These are phyloP conservation scores for Chaetophractus vellerosus DNA, from an alignment of 2,797 vertebrate species.

Conservation along the genomic window DNA sequence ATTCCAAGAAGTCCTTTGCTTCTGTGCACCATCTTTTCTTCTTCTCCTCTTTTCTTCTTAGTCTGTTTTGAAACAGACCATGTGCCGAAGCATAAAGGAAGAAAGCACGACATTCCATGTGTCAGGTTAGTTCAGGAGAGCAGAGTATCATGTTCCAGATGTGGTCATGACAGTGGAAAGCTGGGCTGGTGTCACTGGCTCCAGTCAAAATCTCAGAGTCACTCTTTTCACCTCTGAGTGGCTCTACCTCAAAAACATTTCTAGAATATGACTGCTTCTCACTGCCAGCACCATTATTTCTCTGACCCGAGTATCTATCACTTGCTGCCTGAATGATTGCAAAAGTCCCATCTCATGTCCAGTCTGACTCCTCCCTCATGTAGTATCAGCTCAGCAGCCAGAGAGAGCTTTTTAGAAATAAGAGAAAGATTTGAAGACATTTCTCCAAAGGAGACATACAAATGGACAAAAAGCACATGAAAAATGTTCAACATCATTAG, in stretches of 20 bases:
- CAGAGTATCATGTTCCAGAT: neutral
- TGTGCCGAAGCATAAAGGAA: neutral
- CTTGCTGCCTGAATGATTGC: fast-evolving
- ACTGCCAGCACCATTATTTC: fast-evolving
- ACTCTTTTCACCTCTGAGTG: neutral
- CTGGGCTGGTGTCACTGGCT: neutral
- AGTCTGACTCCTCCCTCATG: no score
- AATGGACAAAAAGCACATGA: no score
- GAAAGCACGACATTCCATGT: neutral
- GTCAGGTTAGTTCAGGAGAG: neutral
- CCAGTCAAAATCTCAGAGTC: no score
- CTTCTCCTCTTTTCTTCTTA: neutral
- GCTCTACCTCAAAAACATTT: neutral
- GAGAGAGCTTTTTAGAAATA: no score
- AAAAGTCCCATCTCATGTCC: fast-evolving
- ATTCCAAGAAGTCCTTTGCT: neutral
- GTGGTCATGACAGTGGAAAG: neutral
- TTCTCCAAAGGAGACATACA: no score
- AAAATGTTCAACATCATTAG: no score
- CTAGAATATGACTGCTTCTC: neutral
- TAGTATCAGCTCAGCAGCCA: neutral
- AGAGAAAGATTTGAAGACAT: no score
- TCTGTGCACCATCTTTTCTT: neutral
- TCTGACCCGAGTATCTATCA: neutral
- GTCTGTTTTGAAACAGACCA: neutral